Base-by-base conservation (phyloP, 2,113 vertebrate genomes). In the Microtus pennsylvanicus region DNA sequence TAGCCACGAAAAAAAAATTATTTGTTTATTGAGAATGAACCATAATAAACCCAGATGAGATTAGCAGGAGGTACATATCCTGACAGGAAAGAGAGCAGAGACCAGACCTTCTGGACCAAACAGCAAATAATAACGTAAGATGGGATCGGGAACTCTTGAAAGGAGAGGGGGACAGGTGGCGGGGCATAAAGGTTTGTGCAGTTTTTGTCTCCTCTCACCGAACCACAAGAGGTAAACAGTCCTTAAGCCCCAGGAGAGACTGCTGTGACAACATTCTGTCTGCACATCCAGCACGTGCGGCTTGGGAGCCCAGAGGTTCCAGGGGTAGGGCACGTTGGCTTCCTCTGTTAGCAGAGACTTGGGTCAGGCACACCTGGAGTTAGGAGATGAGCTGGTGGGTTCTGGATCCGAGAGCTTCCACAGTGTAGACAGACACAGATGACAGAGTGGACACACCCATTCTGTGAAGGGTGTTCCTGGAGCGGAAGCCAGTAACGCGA, bases 1-100 rank as follows among this genome's bases (percentile, higher is more conserved):
- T 38, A 67, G 61, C 93, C 94, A 33, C 1, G 3, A n/a, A n/a
- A 30, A 65, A 13, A 52, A 69, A 50, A 80, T 10, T 63, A 38
- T 47, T 67, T 61, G 14, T 96, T 96, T 97, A 90, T 86, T 96
- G 95, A 98, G 98, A 98, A 98, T 98, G 97, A 98, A 96, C 96
- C 82, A 38, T 94, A 97, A 97, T 97, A 95, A 89, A 61, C 97
- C 97, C 94, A 83, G 92, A 97, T 94, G 94, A 98, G 98, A 98
- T 95, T 97, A 88, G 55, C 89, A 97, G 94, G 98, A 98, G 97
- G 98, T 98, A 97, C 74, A 61, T 65, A 17, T 75, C n/a, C 38
- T 96, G 93, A 95, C 95, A 97, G 19, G 38, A 58, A 94, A 47
- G 61, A 5, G 11, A 85, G 85, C 87, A 80, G 74, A 95, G 16